These are phyloP conservation scores for Drosophila fungiperda DNA, from an alignment of 2,888 invertebrate genomes.

Conservation along the genomic window DNA sequence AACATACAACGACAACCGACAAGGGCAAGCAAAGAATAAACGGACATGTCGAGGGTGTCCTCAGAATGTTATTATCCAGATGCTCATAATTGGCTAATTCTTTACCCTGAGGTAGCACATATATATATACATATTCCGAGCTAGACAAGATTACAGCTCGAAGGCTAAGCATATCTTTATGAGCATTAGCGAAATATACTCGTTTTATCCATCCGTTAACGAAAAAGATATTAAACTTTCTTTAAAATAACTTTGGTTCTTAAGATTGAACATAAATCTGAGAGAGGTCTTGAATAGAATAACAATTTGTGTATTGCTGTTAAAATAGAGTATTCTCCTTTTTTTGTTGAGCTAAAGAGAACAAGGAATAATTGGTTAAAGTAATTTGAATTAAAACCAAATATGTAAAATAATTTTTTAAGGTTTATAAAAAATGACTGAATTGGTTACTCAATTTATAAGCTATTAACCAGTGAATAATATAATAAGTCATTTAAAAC, in stretches of 20 bases:
- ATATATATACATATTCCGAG: not conserved
- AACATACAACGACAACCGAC: slow-evolving; percentile 28
- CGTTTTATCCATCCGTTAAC: not conserved
- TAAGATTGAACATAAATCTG: not conserved
- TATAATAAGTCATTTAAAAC: not conserved
- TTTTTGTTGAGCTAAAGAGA: not conserved
- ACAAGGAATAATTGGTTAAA: not conserved
- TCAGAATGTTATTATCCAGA: slow-evolving; percentile 49
- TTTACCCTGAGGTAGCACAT: slow-evolving; percentile 26
- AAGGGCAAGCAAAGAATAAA: slow-evolving; percentile 6
- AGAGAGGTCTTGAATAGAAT: not conserved
- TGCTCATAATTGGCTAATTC: slow-evolving; percentile 48
- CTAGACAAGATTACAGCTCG: not conserved
- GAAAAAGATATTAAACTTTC: not conserved
- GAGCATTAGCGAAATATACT: not conserved
- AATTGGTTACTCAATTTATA: not conserved
- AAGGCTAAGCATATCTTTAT: slow-evolving; percentile 12
- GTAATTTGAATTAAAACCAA: not conserved
- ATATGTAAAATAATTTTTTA: not conserved
- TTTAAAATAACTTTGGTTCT: not conserved
- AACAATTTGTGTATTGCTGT: not conserved
- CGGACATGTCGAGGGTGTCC: slow-evolving; percentile 39
- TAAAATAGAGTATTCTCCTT: not conserved
- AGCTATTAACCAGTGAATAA: not conserved
- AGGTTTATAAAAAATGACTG: too few relatives aligned